Conservation (phyloP, 2,888 invertebrate genomes). For the Nowickia ferox region DNA sequence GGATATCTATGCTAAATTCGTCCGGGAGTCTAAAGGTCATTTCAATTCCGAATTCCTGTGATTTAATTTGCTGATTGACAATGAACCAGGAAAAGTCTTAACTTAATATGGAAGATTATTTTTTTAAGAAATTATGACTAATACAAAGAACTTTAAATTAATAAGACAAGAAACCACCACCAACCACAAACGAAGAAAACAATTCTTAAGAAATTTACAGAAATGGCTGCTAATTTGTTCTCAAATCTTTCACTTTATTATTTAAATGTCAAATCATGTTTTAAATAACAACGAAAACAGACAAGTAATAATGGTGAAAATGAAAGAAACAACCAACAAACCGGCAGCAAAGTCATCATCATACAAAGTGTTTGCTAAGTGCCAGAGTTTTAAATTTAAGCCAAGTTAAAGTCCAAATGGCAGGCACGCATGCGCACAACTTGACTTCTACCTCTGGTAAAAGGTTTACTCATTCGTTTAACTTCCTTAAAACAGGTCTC, state of each 20-base stretch:
- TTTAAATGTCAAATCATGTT: conserved; percentile 39
- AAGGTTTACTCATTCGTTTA: not conserved
- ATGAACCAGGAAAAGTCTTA: not conserved
- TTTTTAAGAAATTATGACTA: conserved; percentile 29
- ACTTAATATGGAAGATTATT: not conserved
- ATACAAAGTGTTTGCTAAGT: not conserved
- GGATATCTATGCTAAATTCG: too few species aligned
- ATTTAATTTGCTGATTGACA: too few species aligned
- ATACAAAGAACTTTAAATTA: conserved; percentile 26
- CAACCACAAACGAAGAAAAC: conserved; percentile 3
- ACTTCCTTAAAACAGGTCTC: not conserved
- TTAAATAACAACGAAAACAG: conserved; percentile 6
- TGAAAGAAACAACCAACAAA: not conserved
- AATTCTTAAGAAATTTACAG: conserved; percentile 64
- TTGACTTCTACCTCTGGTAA: conserved; percentile 57
- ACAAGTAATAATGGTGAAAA: not conserved
- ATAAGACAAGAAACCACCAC: conserved; percentile 16
- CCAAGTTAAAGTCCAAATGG: conserved; percentile 60
- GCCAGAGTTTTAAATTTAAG: not conserved
- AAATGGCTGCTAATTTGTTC: conserved; percentile 59
- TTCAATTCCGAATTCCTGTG: too few species aligned
- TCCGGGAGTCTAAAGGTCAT: too few species aligned
- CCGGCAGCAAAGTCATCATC: conserved; percentile 12
- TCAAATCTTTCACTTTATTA: conserved; percentile 58
- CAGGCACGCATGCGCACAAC: conserved; percentile 69